Percentiles rank a stretch among this genome's conserved stretches.
phyloP scores from a whole-genome alignment of 2,888 invertebrate species.

The Protonemura montana region DNA sequence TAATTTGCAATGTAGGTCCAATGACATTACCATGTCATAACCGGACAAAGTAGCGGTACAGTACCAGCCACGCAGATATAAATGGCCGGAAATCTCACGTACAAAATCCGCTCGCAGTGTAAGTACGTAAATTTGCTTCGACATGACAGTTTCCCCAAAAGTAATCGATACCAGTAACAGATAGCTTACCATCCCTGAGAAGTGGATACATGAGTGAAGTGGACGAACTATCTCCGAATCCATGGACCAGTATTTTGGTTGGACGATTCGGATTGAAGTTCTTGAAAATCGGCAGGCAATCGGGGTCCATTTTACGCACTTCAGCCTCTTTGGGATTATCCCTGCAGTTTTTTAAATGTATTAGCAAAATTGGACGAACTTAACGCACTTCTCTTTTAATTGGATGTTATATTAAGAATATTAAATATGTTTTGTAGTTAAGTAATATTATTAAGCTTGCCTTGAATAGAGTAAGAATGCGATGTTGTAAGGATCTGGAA shows the following conservation, averaged over 20 bases:
- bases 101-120: too few relatives aligned
- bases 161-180: too few relatives aligned
- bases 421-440: not conserved
- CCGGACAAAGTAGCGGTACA: too few relatives aligned
- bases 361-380: too few relatives aligned
- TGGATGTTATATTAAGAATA: too few relatives aligned
- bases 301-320: constrained; percentile 51
- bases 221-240: constrained; percentile 54
- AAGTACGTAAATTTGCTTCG: too few relatives aligned
- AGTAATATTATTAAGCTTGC: constrained; percentile 43
- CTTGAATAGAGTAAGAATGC: constrained; percentile 53
- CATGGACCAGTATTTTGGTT: constrained; percentile 54
- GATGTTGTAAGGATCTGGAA: constrained; percentile 49
- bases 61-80: too few relatives aligned
- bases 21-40: too few relatives aligned
- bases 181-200: constrained; percentile 52
- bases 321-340: constrained; percentile 52
- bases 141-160: too few relatives aligned
- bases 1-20: too few relatives aligned
- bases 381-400: too few relatives aligned
- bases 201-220: constrained; percentile 54
- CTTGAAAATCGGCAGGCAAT: constrained; percentile 53
- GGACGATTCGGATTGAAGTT: constrained; percentile 52
- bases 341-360: constrained; percentile 46
- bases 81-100: too few relatives aligned